Evolutionary conservation across 2,113 vertebrate species (phyloP), one percentile per base, ranked within the genome.

Genomic region (Perognathus longimembris): DNA sequence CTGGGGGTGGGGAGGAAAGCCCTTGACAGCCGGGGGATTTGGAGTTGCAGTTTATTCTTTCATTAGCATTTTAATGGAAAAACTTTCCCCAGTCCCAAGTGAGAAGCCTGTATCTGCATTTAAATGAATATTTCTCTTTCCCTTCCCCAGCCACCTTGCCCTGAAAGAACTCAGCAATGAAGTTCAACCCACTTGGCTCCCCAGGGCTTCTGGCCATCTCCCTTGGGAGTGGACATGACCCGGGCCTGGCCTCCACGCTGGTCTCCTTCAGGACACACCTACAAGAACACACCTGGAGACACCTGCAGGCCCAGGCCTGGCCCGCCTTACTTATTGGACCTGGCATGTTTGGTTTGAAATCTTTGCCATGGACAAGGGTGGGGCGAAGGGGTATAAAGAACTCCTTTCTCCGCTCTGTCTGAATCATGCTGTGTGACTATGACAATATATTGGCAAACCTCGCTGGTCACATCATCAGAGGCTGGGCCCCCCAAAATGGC

Each of bases 31-130:
- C 30, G 26, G 97, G 97, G 98, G 91, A 98, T 98, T 95, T 97
- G 96, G 95, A 98, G 97, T 98, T 97, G 97, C 92, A 97, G 97
- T 98, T 97, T 96, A 94, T 97, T 97, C 98, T 97, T 98, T 98
- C 98, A 98, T 98, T 98, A 98, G 98, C 98, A 98, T 98, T 98
- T 98, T 98, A 98, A 98, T 98, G 98, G 98, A 98, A 98, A 98
- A 98, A 98, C 98, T 98, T 98, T 98, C 97, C 89, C 96, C 82
- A 91, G 97, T 98, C 98, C 98, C 98, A 97, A 96, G 97, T 97
- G 98, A 98, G 97, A 98, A 98, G 98, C 88, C 96, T 95, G 97
- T 97, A 97, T 98, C 98, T 98, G 98, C 98, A 98, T 98, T 98
- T 98, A 98, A 98, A 98, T 98, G 97, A 98, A 97, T 95, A 94